Conservation (phyloP, 2,797 vertebrate species). For the Pipistrellus kuhlii region DNA sequence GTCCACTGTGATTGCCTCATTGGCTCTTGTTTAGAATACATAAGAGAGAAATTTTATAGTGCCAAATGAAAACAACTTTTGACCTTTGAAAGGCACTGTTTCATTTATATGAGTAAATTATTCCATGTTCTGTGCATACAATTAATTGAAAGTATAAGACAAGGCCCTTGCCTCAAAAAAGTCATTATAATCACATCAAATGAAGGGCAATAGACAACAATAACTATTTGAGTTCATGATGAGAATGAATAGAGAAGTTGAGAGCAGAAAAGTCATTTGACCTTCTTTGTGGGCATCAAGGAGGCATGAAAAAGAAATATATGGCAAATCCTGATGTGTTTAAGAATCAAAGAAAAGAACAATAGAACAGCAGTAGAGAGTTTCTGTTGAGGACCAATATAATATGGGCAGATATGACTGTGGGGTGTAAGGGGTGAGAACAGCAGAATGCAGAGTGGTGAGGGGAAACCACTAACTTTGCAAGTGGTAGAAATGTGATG, state of each 20-base stretch:
- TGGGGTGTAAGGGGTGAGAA: background rate
- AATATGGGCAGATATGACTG: background rate
- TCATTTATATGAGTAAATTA: constrained; percentile 17
- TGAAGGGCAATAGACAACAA: background rate
- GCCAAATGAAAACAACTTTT: constrained; percentile 29
- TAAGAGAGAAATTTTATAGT: background rate
- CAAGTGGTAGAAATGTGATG: background rate
- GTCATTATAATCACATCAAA: background rate
- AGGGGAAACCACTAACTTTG: background rate
- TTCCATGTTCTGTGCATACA: background rate
- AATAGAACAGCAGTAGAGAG: background rate
- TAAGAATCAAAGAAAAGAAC: background rate
- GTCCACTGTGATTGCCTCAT: background rate
- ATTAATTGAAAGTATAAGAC: constrained; percentile 2
- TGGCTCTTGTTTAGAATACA: background rate
- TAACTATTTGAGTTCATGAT: background rate
- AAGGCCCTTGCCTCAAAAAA: constrained; percentile 18
- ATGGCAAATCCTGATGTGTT: background rate
- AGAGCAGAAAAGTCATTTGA: background rate
- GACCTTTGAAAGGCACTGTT: background rate
- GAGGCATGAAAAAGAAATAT: background rate
- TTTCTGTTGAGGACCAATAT: background rate
- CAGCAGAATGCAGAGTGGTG: background rate
- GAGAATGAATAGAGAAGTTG: background rate
- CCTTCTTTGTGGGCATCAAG: background rate